Evolutionary conservation across 2,113 vertebrate genomes (phyloP), one percentile per base, ranked within the genome.

Genomic region (Labeo rohita): DNA sequence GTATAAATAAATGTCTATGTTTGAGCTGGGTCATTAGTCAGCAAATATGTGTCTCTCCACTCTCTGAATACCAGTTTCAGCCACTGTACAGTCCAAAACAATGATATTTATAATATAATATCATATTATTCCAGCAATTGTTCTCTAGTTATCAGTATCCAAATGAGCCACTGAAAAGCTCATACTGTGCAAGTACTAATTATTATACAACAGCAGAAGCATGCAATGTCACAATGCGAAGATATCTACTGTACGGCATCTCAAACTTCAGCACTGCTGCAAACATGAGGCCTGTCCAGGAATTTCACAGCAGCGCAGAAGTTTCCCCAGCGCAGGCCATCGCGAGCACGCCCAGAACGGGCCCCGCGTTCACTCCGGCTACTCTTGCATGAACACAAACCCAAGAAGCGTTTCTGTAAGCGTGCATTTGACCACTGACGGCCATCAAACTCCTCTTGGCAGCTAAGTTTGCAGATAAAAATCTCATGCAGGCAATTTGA

Each of bases 261-360:
- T 50, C 18, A 10, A 59, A 73, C 56, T 72, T 73, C 23, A 84
- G 47, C n/a, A 45, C 6, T 34, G 72, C 52, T 80, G 47, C 23
- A 83, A 72, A 66, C 78, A 39, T 49, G 85, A 81, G 78, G 52
- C 61, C 49, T 28, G 83, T 66, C 83, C 79, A 59, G 87, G 61
- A 59, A 54, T 68, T 52, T 61, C 83, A n/a, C 81, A 81, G 84
- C 52, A 52, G 13, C 61, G 43, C 65, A 72, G 18, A 16, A 59
- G 16, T 65, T 61, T 75, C 70, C 39, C 79, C 78, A 50, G 54
- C 34, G 2, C 23, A 86, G 36, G 54, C 77, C 85, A 80, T 23
- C 28, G 11, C 10, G 70, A 81, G 34, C 78, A 82, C 72, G n/a
- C 85, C 78, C 85, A 59, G 15, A 80, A 11, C 39, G 43, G 39